These are phyloP conservation scores for Paralvinella palmiformis DNA, from an alignment of 1,140 invertebrate species.

Conservation along the genomic window DNA sequence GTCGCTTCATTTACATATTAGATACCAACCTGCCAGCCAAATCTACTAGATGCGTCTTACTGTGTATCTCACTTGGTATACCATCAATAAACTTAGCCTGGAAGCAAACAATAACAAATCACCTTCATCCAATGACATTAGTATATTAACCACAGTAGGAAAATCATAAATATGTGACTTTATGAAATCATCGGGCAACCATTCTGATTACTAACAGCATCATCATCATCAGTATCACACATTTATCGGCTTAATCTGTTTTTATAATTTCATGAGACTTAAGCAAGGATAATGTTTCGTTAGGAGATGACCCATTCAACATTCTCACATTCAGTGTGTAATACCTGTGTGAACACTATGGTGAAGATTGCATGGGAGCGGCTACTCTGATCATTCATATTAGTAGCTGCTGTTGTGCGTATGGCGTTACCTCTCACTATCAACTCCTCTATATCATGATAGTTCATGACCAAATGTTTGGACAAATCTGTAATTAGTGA, in stretches of 20 bases:
- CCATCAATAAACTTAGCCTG: slow-evolving; percentile 44
- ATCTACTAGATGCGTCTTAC: slow-evolving; percentile 65
- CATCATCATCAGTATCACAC: no score
- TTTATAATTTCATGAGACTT: no score
- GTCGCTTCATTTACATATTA: no score
- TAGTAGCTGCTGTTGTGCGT: slow-evolving; percentile 54
- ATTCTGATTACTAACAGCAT: no score
- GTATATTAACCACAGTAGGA: no score
- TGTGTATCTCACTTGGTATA: slow-evolving; percentile 50
- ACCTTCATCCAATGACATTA: neutral
- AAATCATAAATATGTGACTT: no score
- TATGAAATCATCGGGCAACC: no score
- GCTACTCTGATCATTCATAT: slow-evolving; percentile 58
- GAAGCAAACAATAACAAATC: slow-evolving; percentile 4
- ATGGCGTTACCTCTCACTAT: slow-evolving; percentile 48
- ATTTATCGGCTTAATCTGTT: no score
- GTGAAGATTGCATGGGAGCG: slow-evolving; percentile 81
- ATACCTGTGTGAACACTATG: slow-evolving; percentile 78
- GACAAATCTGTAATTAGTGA: slow-evolving; percentile 46
- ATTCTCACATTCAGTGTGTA: no score
- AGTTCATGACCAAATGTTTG: slow-evolving; percentile 53
- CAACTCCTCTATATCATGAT: slow-evolving; percentile 55
- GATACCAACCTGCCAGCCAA: slow-evolving; percentile 72
- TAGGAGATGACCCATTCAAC: no score
- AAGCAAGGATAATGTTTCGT: no score